These are phyloP conservation scores for Heterotis niloticus DNA, from an alignment of 2,113 vertebrate species.

Conservation along the genomic window DNA sequence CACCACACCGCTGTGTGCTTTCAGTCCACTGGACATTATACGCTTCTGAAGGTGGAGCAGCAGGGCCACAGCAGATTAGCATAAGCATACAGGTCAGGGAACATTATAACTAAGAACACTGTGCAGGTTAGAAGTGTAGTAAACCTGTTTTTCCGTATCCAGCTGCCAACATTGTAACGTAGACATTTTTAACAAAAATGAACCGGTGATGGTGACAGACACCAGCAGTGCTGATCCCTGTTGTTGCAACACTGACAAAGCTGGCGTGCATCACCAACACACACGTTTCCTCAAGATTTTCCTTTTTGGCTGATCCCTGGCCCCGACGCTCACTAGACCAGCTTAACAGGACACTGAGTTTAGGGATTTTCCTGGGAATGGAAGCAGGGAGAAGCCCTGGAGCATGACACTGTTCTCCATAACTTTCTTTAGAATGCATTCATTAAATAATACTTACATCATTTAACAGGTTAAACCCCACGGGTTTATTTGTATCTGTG, in stretches of 20 bases:
- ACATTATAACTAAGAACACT: background rate
- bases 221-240: background rate
- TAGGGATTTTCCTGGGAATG: background rate
- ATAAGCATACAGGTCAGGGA: background rate
- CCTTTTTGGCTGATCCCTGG: background rate
- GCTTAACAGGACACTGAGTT: background rate
- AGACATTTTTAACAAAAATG: no score
- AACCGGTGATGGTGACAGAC: background rate
- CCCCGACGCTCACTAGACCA: background rate
- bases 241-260: background rate
- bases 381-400: background rate
- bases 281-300: background rate
- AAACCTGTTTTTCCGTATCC: no score
- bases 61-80: no score
- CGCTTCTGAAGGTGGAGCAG: background rate
- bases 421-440: constrained; percentile 44
- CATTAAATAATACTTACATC: constrained; percentile 55
- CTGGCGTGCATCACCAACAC: background rate
- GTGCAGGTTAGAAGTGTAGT: background rate
- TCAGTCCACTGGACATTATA: background rate
- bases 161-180: no score
- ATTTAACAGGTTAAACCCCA: constrained; percentile 49
- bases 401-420: constrained; percentile 39
- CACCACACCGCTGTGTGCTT: background rate
- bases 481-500: constrained; percentile 53